These are phyloP conservation scores for Stenolophus ochropezus DNA, from an alignment of 2,888 invertebrate species.

Conservation along the genomic window DNA sequence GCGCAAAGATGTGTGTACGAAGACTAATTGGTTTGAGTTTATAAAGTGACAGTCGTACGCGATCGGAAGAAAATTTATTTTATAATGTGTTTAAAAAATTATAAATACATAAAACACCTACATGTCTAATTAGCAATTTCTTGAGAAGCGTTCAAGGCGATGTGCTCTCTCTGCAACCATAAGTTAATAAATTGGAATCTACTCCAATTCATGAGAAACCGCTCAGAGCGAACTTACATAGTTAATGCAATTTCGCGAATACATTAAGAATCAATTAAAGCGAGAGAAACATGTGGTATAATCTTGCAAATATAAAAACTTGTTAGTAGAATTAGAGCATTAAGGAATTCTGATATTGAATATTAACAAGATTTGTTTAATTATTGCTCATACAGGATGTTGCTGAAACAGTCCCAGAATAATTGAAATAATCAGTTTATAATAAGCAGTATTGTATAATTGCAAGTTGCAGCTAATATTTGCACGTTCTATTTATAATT, in stretches of 20 bases:
- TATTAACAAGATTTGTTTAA: slow-evolving; percentile 14
- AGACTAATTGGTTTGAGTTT: too few species aligned
- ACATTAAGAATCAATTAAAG: neutral
- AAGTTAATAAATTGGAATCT: neutral
- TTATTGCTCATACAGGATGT: slow-evolving; percentile 8
- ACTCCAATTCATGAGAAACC: neutral
- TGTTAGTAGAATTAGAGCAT: neutral
- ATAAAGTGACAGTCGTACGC: too few species aligned
- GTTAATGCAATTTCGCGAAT: neutral
- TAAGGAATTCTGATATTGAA: slow-evolving; percentile 34
- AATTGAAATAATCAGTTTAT: slow-evolving; percentile 31
- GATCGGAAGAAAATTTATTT: too few species aligned
- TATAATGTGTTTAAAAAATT: too few species aligned
- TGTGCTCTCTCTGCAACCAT: neutral
- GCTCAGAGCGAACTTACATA: neutral
- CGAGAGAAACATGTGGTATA: neutral
- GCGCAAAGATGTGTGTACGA: too few species aligned
- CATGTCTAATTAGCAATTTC: too few species aligned
- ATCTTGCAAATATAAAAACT: neutral
- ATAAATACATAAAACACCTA: too few species aligned
- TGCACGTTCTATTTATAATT: neutral
- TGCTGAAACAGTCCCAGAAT: neutral
- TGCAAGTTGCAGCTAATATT: neutral
- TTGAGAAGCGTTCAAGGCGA: too few species aligned
- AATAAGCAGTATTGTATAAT: neutral